Conservation (phyloP, 2,797 vertebrate genomes). For the Myripristis murdjan region DNA sequence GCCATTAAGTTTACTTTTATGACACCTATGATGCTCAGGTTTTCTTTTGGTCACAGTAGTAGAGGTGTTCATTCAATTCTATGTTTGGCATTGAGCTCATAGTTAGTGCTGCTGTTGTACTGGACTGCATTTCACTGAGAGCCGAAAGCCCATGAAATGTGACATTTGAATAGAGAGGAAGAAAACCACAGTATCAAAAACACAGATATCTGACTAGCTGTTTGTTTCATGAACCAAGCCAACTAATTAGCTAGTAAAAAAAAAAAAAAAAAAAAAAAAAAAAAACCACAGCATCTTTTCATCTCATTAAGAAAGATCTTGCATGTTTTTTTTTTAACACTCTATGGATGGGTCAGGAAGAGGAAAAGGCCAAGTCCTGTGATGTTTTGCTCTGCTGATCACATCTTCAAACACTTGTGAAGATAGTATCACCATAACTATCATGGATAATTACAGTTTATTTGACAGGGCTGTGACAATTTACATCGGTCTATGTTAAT, state of each 20-base stretch:
- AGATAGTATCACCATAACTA: neutral
- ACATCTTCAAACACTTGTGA: slow-evolving; percentile 8
- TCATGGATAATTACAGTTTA: neutral
- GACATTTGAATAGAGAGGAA: slow-evolving; percentile 22
- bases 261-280: slow-evolving; percentile 49
- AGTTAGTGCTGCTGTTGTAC: too few species aligned
- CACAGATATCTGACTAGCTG: slow-evolving; percentile 41
- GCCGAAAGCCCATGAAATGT: slow-evolving; percentile 43
- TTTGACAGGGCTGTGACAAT: slow-evolving; percentile 13
- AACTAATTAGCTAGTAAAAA: slow-evolving; percentile 57
- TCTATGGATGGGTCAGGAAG: slow-evolving; percentile 23
- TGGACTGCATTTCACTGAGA: too few species aligned
- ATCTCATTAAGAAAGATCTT: slow-evolving; percentile 49
- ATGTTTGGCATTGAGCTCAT: too few species aligned
- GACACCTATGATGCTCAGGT: too few species aligned
- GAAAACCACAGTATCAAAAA: slow-evolving; percentile 38
- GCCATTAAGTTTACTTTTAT: too few species aligned
- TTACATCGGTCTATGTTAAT: neutral
- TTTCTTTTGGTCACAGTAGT: too few species aligned
- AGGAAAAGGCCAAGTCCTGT: slow-evolving; percentile 14
- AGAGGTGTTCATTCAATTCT: too few species aligned
- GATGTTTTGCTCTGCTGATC: slow-evolving; percentile 19
- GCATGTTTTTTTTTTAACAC: slow-evolving; percentile 38
- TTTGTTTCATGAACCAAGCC: slow-evolving; percentile 52
- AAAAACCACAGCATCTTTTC: slow-evolving; percentile 28